These are phyloP conservation scores for Halocaridina rubra DNA, from an alignment of 2,888 invertebrate species.

Conservation along the genomic window DNA sequence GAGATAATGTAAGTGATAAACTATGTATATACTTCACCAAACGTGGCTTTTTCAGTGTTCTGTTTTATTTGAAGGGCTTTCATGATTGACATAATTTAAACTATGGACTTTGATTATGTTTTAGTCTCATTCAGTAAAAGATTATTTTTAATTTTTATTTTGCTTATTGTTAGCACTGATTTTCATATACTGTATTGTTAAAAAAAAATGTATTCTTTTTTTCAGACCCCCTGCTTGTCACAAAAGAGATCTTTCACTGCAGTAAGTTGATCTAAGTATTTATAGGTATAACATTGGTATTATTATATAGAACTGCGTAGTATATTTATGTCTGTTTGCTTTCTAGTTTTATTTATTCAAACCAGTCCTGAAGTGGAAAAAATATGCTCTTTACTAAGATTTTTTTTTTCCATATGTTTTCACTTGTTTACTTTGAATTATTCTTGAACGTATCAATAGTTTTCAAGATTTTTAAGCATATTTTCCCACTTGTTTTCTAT, in stretches of 20 bases:
- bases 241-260: conserved; percentile 38
- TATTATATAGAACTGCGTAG: neutral
- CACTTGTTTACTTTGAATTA: neutral
- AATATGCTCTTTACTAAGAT: neutral
- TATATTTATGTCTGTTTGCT: neutral
- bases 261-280: conserved; percentile 17
- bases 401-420: neutral
- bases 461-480: neutral
- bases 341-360: neutral
- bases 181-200: neutral
- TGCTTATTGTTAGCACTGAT: neutral
- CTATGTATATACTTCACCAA: no score
- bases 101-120: no score
- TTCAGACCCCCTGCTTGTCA: conserved; percentile 20
- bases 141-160: neutral
- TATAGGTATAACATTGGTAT: no score
- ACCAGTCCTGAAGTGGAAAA: neutral
- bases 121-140: no score
- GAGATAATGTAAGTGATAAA: no score
- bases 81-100: neutral
- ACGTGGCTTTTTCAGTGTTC: no score
- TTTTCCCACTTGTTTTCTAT: no score
- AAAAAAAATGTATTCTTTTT: neutral
- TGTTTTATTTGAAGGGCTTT: neutral
- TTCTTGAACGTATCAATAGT: neutral